Percentiles rank a stretch among this genome's conserved stretches.
phyloP scores from a whole-genome alignment of 2,797 vertebrate species.

The Gymnocypris eckloni region DNA sequence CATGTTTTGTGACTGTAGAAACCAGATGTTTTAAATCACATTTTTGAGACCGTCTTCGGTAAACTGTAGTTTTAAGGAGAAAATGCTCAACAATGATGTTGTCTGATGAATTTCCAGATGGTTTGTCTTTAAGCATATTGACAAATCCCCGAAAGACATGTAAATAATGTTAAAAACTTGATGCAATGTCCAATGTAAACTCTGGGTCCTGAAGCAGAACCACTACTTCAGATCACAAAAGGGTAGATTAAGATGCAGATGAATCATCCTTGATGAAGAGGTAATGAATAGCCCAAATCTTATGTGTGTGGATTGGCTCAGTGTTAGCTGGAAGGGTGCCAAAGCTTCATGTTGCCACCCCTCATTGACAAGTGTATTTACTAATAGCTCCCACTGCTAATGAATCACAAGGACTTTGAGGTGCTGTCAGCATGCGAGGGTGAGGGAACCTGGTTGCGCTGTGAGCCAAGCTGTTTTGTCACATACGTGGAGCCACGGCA shows the following conservation, averaged over 20 bases:
- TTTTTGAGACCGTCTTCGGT: too few relatives aligned
- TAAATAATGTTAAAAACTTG: background rate
- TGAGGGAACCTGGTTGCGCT: conserved; percentile 11
- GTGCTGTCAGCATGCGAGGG: conserved; percentile 18
- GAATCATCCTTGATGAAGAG: background rate
- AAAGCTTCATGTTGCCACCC: conserved; percentile 30
- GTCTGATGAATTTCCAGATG: too few relatives aligned
- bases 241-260: background rate
- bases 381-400: conserved; percentile 37
- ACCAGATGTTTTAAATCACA: too few relatives aligned
- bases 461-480: background rate
- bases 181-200: background rate
- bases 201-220: background rate
- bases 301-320: background rate
- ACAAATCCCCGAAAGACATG: background rate
- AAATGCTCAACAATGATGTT: too few relatives aligned
- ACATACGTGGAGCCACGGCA: background rate
- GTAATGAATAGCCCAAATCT: conserved; percentile 26
- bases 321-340: conserved; percentile 29
- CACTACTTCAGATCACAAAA: background rate
- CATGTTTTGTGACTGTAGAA: too few relatives aligned
- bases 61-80: too few relatives aligned
- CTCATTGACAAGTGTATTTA: conserved; percentile 41
- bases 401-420: conserved; percentile 41
- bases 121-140: background rate